Conservation (phyloP, 2,888 invertebrate species). For the Schizaphis graminum region DNA sequence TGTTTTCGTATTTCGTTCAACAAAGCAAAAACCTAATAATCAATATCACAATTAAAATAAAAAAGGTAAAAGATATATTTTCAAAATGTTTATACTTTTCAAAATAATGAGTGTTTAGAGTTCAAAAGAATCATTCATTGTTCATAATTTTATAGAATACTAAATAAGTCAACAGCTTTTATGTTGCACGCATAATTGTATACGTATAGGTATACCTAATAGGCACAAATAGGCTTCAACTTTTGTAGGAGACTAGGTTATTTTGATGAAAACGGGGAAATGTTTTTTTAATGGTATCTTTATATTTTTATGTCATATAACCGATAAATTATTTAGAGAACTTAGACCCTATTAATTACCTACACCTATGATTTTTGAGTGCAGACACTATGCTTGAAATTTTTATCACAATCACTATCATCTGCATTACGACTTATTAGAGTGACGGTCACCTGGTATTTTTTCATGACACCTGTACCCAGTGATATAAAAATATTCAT, state of each 20-base stretch:
- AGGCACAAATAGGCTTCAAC: neutral
- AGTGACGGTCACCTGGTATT: neutral
- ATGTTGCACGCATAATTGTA: neutral
- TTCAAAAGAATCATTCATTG: neutral
- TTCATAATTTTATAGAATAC: neutral
- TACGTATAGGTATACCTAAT: neutral
- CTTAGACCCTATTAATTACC: neutral
- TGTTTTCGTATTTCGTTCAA: no score
- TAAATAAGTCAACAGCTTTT: neutral
- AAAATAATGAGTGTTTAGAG: neutral
- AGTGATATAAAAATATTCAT: neutral
- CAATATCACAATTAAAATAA: no score
- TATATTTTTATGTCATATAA: neutral
- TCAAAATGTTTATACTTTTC: no score
- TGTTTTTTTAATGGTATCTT: neutral
- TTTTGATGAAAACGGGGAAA: neutral
- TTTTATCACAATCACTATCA: neutral
- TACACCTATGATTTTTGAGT: neutral
- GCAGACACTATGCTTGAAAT: neutral
- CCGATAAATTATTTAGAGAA: neutral
- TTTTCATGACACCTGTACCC: neutral
- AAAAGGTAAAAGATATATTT: no score
- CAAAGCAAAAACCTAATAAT: no score
- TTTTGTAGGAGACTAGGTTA: neutral
- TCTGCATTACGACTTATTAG: neutral